These are phyloP conservation scores for Dusona sp. DNA, from an alignment of 2,888 invertebrate genomes.

Conservation along the genomic window DNA sequence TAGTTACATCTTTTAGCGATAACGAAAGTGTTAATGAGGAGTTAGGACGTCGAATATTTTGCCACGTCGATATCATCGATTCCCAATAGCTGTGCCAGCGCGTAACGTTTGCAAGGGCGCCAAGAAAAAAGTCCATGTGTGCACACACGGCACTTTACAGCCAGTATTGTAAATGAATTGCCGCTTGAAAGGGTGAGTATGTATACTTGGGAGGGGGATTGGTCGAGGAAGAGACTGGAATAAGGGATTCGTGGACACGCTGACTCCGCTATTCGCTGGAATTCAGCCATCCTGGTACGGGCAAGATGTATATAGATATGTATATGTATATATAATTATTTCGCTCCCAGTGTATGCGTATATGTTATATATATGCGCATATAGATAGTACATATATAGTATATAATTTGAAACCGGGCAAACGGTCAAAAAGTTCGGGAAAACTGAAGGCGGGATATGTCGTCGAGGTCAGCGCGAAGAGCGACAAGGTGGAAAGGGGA, in stretches of 20 bases:
- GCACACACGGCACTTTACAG: constrained; percentile 7
- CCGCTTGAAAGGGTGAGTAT: constrained; percentile 29
- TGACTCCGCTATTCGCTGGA: constrained; percentile 68
- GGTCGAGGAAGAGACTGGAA: constrained; percentile 62
- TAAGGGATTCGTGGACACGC: constrained; percentile 66
- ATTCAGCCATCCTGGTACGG: constrained; percentile 39
- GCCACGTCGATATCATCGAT: constrained; percentile 20
- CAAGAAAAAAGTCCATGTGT: constrained; percentile 5
- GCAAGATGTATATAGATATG: constrained; percentile 6
- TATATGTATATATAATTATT: constrained; percentile 59
- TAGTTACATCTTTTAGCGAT: neutral
- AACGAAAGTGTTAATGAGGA: constrained; percentile 6
- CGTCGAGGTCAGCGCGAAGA: constrained; percentile 63
- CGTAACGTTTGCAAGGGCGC: constrained; percentile 8
- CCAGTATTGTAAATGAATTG: constrained; percentile 55
- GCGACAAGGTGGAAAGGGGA: constrained; percentile 48
- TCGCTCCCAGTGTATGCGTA: constrained; percentile 15
- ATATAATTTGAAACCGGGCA: constrained; percentile 40
- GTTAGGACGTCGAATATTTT: neutral
- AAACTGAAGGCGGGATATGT: constrained; percentile 37
- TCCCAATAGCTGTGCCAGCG: neutral
- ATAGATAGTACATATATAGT: neutral
- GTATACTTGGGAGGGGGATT: constrained; percentile 21
- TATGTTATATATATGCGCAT: neutral
- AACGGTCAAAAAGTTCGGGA: constrained; percentile 64